phyloP scores from a whole-genome alignment of 2,113 vertebrate genomes.

The Dendropsophus ebraccatus region DNA sequence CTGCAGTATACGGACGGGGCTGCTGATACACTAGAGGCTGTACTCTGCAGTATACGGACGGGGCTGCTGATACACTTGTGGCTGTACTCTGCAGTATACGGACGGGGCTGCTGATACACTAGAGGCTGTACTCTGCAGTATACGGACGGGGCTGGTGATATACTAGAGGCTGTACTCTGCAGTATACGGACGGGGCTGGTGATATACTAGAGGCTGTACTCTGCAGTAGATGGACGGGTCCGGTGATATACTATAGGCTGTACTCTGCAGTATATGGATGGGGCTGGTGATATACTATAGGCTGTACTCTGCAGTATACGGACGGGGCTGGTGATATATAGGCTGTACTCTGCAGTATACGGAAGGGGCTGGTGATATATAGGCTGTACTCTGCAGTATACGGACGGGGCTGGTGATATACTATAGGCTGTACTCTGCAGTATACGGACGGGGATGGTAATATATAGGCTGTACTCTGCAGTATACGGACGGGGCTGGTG shows the following conservation, averaged over 20 bases:
- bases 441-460: neutral
- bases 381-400: neutral
- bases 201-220: neutral
- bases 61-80: neutral
- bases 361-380: neutral
- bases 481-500: neutral
- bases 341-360: neutral
- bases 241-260: neutral
- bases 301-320: neutral
- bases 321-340: neutral
- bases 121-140: neutral
- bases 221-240: neutral
- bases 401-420: neutral
- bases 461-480: neutral
- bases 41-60: neutral
- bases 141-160: neutral
- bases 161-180: neutral
- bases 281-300: neutral
- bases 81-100: neutral
- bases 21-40: neutral
- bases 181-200: neutral
- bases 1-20: neutral
- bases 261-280: neutral
- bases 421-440: neutral
- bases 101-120: neutral